phyloP scores from a whole-genome alignment of 2,888 invertebrate species.

The Altica lythri region DNA sequence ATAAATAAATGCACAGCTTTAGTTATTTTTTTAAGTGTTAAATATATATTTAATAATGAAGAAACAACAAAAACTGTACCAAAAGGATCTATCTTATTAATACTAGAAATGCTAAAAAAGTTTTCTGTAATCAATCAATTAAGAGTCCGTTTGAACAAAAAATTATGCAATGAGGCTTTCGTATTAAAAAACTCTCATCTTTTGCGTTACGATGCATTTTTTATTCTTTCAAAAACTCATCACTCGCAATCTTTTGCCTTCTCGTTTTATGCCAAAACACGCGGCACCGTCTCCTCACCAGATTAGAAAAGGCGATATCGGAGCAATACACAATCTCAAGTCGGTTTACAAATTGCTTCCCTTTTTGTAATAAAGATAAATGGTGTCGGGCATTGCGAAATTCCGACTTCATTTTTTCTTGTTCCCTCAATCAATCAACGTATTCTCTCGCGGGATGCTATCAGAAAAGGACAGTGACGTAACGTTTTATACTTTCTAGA shows the following conservation, averaged over 20 bases:
- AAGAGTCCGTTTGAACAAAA: no score
- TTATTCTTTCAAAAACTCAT: constrained; percentile 20
- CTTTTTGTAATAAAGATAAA: constrained; percentile 48
- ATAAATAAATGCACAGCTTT: no score
- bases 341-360: constrained; percentile 43
- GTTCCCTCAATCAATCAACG: constrained; percentile 48
- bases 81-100: no score
- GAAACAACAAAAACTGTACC: no score
- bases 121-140: no score
- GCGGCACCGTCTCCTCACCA: constrained; percentile 12
- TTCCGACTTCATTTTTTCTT: constrained; percentile 48
- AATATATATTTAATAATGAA: no score
- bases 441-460: constrained; percentile 40
- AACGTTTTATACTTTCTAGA: no score
- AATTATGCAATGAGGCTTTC: not conserved
- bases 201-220: constrained; percentile 6
- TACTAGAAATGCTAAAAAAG: no score
- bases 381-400: constrained; percentile 43
- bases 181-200: constrained; percentile 4
- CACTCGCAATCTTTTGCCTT: constrained; percentile 10
- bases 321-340: constrained; percentile 33
- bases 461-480: constrained; percentile 4
- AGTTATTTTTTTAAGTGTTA: no score
- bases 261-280: constrained; percentile 6
- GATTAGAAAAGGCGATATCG: constrained; percentile 29